These are phyloP conservation scores for Riptortus pedestris DNA, from an alignment of 1,140 invertebrate genomes.

Conservation along the genomic window DNA sequence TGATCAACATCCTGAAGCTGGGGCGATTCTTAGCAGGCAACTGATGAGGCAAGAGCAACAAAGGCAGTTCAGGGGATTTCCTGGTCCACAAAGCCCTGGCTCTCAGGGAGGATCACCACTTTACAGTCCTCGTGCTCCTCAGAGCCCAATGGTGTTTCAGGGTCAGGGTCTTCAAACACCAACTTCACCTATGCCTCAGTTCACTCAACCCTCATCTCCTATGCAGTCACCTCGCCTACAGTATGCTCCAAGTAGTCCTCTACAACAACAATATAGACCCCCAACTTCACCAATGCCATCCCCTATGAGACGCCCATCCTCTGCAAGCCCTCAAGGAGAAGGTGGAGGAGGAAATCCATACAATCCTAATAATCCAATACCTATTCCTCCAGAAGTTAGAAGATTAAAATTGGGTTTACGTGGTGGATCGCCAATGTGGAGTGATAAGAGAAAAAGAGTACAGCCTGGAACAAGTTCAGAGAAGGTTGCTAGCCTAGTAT, in stretches of 20 bases:
- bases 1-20: slow-evolving; percentile 19
- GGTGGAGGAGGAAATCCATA: slow-evolving; percentile 39
- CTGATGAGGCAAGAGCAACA: slow-evolving; percentile 22
- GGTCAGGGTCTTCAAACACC: slow-evolving; percentile 33
- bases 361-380: slow-evolving; percentile 44
- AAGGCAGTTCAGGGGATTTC: slow-evolving; percentile 31
- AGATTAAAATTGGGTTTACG: slow-evolving; percentile 49
- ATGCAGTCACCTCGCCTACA: slow-evolving; percentile 35
- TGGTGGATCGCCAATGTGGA: slow-evolving; percentile 63
- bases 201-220: slow-evolving; percentile 39
- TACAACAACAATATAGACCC: slow-evolving; percentile 38
- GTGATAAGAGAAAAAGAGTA: slow-evolving; percentile 29
- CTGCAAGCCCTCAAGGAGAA: slow-evolving; percentile 44
- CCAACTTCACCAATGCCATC: slow-evolving; percentile 45
- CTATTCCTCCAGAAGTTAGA: slow-evolving; percentile 36
- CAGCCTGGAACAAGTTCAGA: slow-evolving; percentile 23
- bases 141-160: slow-evolving; percentile 31
- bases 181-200: slow-evolving; percentile 39
- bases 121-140: slow-evolving; percentile 26
- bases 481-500: slow-evolving; percentile 47
- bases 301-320: slow-evolving; percentile 43
- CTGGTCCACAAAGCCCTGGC: slow-evolving; percentile 37
- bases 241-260: slow-evolving; percentile 46
- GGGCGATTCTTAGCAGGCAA: slow-evolving; percentile 19
- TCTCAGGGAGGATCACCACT: slow-evolving; percentile 31